A percentile compares a stretch with the other conserved stretches of the same genome.
Evolutionary conservation across 1,140 invertebrate species (phyloP).

Genomic region (Drosophila dunni): DNA sequence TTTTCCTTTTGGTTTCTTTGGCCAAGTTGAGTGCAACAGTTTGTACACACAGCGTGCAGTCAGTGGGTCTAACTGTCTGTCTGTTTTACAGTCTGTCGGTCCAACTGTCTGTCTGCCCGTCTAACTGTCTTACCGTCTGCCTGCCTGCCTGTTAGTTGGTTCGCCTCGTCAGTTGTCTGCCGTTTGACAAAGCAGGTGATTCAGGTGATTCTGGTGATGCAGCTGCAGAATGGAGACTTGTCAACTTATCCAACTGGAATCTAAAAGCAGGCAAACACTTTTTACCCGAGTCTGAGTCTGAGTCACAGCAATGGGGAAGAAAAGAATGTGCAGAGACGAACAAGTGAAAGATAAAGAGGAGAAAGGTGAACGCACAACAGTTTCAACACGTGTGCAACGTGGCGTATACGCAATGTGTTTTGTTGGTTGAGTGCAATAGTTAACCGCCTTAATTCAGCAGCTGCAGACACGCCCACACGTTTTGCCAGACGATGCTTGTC

Average conservation of each 20-base stretch:
- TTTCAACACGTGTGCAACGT: conserved; percentile 59
- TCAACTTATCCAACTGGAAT: conserved; percentile 22
- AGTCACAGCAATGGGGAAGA: conserved; percentile 18
- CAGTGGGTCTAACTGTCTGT: background rate
- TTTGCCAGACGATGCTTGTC: conserved; percentile 60
- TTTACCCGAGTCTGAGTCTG: conserved; percentile 1
- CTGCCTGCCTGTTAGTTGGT: background rate
- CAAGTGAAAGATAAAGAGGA: conserved; percentile 22
- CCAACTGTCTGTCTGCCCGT: background rate
- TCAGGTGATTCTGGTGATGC: conserved; percentile 27
- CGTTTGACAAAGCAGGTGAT: conserved; percentile 39
- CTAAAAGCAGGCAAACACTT: conserved; percentile 7
- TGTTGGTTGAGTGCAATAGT: conserved; percentile 31
- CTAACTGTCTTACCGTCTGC: background rate
- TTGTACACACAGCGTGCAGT: background rate
- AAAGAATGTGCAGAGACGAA: background rate
- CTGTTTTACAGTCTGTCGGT: background rate
- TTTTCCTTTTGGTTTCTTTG: background rate
- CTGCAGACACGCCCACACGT: conserved; percentile 19
- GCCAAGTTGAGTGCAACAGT: conserved; percentile 1
- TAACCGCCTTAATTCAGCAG: background rate
- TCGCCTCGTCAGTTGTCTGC: conserved; percentile 18
- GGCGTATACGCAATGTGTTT: conserved; percentile 67
- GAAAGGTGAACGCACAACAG: conserved; percentile 49
- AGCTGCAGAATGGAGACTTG: conserved; percentile 10